Base-by-base conservation (phyloP, 2,888 invertebrate genomes). In the Trissolcus japonicus region DNA sequence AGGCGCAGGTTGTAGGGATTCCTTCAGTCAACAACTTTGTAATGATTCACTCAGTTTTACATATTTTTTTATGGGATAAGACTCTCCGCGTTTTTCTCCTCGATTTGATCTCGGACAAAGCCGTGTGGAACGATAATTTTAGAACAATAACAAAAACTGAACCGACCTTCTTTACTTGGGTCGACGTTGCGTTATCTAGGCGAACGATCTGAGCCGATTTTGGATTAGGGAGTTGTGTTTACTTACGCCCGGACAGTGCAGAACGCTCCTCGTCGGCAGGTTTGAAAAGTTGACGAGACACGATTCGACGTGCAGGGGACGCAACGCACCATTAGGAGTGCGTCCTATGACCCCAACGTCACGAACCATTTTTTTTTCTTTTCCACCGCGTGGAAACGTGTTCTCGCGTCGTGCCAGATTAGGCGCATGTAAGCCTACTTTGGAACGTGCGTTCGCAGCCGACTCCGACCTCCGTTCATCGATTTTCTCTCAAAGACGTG, bases 281-380 rank as follows among this genome's bases (percentile, higher is more conserved):
- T 69, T 57, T 46, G 40, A 69, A 77, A 79, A 78, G 73, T 81
- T 86, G 86, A 86, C 84, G 85, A 83, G 85, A 86, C 79, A 74
- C 80, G 83, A 85, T 84, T 82, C 68, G 86, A 85, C 85, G 83
- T 80, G 82, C 68, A 83, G 82, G 82, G 84, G 79, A 78, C 78
- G 72, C 60, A 62, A 83, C 83, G 83, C 81, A 69, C 79, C 79
- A 78, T 82, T 50, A 82, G 82, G 81, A 84, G 50, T 53, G 60
- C 54, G 43, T 76, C 57, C 61, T 57, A 62, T 54, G 65, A 80
- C 65, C 73, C 68, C 21, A 61, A 21, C 19, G 60, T 65, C 65
- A 72, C 66, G 66, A 80, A 78, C 77, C 82, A 80, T 78, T 84
- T 86, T 25, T 25, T 85, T 82, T 83, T 83, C 81, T 19, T 19